A percentile compares a stretch with the other conserved stretches of the same genome.
phyloP scores from a whole-genome alignment of 2,888 invertebrate genomes.

The Stratiomys singularior region DNA sequence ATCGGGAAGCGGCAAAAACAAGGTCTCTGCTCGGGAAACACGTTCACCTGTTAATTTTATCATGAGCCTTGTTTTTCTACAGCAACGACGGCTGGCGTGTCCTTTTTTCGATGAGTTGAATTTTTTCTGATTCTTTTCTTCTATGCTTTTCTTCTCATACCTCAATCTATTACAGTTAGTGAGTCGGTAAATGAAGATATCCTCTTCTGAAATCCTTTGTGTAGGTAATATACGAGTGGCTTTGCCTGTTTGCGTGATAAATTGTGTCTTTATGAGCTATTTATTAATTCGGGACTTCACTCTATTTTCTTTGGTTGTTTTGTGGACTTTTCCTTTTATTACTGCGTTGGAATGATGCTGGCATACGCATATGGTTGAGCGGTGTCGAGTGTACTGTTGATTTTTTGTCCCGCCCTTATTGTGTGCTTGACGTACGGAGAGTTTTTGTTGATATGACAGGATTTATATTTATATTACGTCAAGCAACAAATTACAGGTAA shows the following conservation, averaged over 20 bases:
- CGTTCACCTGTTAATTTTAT: constrained; percentile 52
- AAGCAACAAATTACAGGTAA: not conserved
- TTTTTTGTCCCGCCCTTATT: constrained; percentile 6
- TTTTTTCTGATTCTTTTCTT: not conserved
- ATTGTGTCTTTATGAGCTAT: constrained; percentile 52
- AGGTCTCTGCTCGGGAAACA: constrained; percentile 34
- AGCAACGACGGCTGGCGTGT: not conserved
- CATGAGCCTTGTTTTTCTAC: constrained; percentile 45
- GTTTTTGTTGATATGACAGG: not conserved
- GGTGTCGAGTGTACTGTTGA: constrained; percentile 3
- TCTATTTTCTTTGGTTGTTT: constrained; percentile 33
- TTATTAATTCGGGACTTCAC: constrained; percentile 49
- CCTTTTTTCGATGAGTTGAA: not conserved
- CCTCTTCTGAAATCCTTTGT: constrained; percentile 17
- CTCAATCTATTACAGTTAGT: constrained; percentile 13
- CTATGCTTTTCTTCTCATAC: not conserved
- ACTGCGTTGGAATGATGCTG: not conserved
- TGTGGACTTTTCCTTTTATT: constrained; percentile 35
- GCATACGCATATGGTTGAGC: not conserved
- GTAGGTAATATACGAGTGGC: constrained; percentile 37
- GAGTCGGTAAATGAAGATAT: constrained; percentile 29
- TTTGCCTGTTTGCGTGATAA: constrained; percentile 48
- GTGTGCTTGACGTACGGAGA: not conserved
- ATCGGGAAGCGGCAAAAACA: constrained; percentile 29
- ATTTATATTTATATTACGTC: not conserved